These are phyloP conservation scores for Psilanteris sp. DNA, from an alignment of 1,140 invertebrate species.

Conservation along the genomic window DNA sequence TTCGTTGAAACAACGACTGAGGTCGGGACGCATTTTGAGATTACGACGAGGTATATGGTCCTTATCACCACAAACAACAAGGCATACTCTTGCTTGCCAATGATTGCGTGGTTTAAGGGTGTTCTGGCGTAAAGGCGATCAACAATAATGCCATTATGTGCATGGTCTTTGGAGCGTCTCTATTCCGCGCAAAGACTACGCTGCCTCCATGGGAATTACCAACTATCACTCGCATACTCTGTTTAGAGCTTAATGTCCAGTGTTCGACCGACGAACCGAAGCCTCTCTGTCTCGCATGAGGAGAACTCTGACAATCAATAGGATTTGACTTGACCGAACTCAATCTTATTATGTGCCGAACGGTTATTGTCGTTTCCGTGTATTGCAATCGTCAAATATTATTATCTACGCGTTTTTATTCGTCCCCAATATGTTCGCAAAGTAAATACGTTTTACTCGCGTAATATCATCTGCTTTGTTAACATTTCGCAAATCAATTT, in stretches of 20 bases:
- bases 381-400: conserved; percentile 9
- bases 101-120: conserved; percentile 71
- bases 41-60: conserved; percentile 54
- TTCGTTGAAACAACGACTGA: conserved; percentile 26
- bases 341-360: conserved; percentile 57
- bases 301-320: conserved; percentile 48
- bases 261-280: conserved; percentile 58
- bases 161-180: conserved; percentile 54
- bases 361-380: conserved; percentile 31
- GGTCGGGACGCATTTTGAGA: conserved; percentile 44
- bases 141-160: conserved; percentile 71
- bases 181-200: conserved; percentile 44
- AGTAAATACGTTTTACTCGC: too few species aligned
- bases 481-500: too few species aligned
- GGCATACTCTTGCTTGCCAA: conserved; percentile 68
- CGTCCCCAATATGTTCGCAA: conserved; percentile 4
- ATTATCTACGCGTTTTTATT: too few species aligned
- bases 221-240: conserved; percentile 68
- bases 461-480: too few species aligned
- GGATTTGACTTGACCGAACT: conserved; percentile 55
- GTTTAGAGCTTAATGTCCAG: conserved; percentile 68
- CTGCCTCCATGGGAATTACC: conserved; percentile 66
- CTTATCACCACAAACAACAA: conserved; percentile 68
- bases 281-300: conserved; percentile 44
- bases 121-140: conserved; percentile 67